Evolutionary conservation across 2,888 invertebrate genomes (phyloP).

Genomic region (Drosophila colorata): DNA sequence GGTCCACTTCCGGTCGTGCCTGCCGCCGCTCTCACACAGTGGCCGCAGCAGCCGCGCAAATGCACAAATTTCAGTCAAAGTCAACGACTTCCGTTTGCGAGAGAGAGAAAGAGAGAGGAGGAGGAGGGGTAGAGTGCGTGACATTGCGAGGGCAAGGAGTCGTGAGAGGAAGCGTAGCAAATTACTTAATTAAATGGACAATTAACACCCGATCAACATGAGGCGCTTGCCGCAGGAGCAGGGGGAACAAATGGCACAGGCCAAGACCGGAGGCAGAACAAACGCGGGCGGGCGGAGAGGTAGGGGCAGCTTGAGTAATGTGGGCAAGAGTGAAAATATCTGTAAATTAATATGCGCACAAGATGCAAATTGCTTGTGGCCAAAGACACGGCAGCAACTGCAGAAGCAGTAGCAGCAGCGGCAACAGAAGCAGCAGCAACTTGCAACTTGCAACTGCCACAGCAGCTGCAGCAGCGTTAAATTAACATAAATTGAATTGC

Average conservation of each 20-base stretch:
- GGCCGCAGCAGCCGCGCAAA: constrained; percentile 29
- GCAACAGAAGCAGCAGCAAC: constrained; percentile 33
- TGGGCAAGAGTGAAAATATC: constrained; percentile 75
- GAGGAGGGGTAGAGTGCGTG: constrained; percentile 10
- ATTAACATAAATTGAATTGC: constrained; percentile 84
- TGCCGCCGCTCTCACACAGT: constrained; percentile 20
- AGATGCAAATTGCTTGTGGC: constrained; percentile 80
- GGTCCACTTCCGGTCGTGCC: constrained; percentile 58
- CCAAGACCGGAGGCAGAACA: constrained; percentile 39
- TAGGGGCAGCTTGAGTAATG: constrained; percentile 67
- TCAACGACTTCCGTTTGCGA: constrained; percentile 82
- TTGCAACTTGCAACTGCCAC: constrained; percentile 46
- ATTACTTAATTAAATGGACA: constrained; percentile 83
- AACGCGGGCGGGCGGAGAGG: constrained; percentile 6
- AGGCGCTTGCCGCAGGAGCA: constrained; percentile 29
- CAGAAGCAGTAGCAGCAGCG: constrained; percentile 32
- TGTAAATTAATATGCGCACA: constrained; percentile 82
- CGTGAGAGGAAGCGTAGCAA: constrained; percentile 65
- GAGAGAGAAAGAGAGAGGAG: constrained; percentile 10
- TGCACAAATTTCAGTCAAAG: constrained; percentile 70
- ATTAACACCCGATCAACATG: constrained; percentile 79
- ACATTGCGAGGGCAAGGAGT: constrained; percentile 3
- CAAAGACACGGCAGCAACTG: constrained; percentile 65
- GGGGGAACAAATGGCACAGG: constrained; percentile 40
- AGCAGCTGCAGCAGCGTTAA: constrained; percentile 71